Evolutionary conservation across 1,140 invertebrate genomes (phyloP), one percentile per base, ranked within the genome.

Genomic region (Drosophila nasuta): DNA sequence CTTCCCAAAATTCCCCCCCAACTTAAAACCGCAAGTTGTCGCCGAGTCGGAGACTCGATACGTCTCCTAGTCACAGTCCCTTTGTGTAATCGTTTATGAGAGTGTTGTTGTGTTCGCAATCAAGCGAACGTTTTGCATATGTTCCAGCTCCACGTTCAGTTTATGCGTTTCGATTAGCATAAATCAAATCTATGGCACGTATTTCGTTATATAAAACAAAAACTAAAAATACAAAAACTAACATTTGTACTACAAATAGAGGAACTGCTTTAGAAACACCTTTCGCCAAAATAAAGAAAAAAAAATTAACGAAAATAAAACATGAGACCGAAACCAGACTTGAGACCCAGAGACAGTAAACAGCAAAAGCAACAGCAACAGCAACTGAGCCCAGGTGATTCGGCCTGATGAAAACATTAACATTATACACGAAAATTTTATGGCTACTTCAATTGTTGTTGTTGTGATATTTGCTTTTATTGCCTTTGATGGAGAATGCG

Each of bases 341-440:
- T 6, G 11, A 43, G 41, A 43, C 11, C 41, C 41, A 43, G 17
- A 49, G 17, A 25, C 46, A 25, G 17, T 10, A 33, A 33, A 25
- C 20, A 15, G 13, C 5, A 4, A 15, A 1, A 15, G 46, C 17
- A 33, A 25, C 20, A 15, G 13, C 5, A 4, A 15, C 5, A 15
- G 46, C 17, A 15, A 10, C 17, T 1, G 46, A 49, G 46, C 8
- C 54, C 76, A 64, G 81, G 52, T 62, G 58, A 75, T 64, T 71
- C 48, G 49, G 83, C 46, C 76, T 82, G 83, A 87, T 87, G 82
- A 87, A 87, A 87, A 87, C 82, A 87, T 87, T 87, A 87, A 88
- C 75, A 81, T 86, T 85, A 78, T 85, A 81, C 68, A 52, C 68
- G 59, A 75, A 54, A 46, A 77, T 78, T 87, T 88, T 87, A 88